Percentiles rank a stretch among this genome's conserved stretches.
These are phyloP conservation scores for Acrocephalus arundinaceus DNA, from an alignment of 2,113 vertebrate species.

Conservation along the genomic window DNA sequence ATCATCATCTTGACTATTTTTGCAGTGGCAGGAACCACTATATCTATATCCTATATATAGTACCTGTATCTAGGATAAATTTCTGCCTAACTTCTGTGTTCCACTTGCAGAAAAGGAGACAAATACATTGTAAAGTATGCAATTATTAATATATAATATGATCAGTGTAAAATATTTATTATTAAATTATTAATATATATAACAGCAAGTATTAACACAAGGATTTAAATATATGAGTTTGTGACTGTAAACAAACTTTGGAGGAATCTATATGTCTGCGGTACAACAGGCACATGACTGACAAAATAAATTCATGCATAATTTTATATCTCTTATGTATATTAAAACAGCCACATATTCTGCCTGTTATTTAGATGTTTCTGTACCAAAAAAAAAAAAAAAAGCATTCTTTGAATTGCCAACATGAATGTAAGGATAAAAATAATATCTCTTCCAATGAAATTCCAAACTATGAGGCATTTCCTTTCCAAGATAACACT, in stretches of 20 bases:
- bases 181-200: neutral
- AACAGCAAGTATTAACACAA: neutral
- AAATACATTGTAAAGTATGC: neutral
- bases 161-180: neutral
- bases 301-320: neutral
- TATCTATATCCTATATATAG: neutral
- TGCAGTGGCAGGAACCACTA: neutral
- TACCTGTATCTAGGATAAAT: neutral
- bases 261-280: neutral
- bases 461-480: neutral
- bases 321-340: neutral
- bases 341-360: neutral
- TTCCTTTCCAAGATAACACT: neutral
- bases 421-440: neutral
- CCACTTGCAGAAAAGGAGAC: neutral
- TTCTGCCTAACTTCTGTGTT: neutral
- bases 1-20: neutral
- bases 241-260: neutral
- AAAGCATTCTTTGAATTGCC: neutral
- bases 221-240: neutral
- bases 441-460: neutral
- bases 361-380: neutral
- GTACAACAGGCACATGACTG: neutral
- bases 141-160: neutral
- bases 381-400: neutral